Evolutionary conservation across 2,797 vertebrate species (phyloP), one percentile per base, ranked within the genome.

Genomic region (Arrhamphus sclerolepis): DNA sequence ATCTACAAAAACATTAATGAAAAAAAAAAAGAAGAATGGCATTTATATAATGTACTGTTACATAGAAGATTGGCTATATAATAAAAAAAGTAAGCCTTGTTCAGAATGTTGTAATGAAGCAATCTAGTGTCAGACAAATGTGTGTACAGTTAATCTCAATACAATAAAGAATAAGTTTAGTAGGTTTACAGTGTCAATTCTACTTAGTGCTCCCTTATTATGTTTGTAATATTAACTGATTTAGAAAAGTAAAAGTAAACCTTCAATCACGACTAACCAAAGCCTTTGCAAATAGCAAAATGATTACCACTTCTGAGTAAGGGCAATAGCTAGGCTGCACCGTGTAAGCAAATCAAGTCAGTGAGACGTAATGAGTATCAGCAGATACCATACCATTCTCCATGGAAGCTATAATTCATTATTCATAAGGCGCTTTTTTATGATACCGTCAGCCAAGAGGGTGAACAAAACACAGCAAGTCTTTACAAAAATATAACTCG

Each of bases 401-500:
- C 78, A 78, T 77, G 43, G 19, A 58, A 42, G 71, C 65, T 69
- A 64, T 69, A 74, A 87, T 86, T 74, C 64, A 91, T 88, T 81
- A 88, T 91, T 89, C 69, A 89, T 84, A 16, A 51, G 22, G 59
- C 51, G 69, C 70, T 71, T 59, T 70, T 72, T 59, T 84, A 82
- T 77, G 77, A 80, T 46, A 61, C 79, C 6, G 66, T 81, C 78
- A 79, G 72, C 70, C 13, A 39, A 62, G 61, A 66, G 68, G 56
- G 51, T 16, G 58, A 84, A 82, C 80, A 81, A 87, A 81, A 82
- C 66, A 78, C 52, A 57, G 68, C 62, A 56, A 43, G 46, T 62
- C 38, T 21, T 51, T 47, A 56, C 62, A 64, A 41, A 75, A 58
- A 77, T 56, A 86, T 76, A 71, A 79, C 67, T 87, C 78, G 81